Conservation (phyloP, 2,888 invertebrate species). For the Proisotoma minuta region DNA sequence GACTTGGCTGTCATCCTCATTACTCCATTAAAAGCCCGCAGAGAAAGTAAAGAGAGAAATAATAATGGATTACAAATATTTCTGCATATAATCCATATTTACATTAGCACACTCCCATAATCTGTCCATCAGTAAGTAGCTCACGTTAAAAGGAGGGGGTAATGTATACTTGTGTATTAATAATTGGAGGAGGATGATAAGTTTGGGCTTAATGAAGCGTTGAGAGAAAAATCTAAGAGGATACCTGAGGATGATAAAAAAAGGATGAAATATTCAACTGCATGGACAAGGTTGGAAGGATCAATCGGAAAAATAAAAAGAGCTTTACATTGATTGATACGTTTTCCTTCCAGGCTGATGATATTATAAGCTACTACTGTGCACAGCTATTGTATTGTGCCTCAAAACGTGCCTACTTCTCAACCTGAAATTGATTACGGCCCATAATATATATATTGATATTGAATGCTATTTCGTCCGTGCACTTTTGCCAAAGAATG, state of each 20-base stretch:
- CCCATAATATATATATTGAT: constrained; percentile 12
- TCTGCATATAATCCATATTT: too few relatives aligned
- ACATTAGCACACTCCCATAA: too few relatives aligned
- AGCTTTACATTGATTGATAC: constrained; percentile 43
- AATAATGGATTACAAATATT: too few relatives aligned
- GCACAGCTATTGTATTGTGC: background rate
- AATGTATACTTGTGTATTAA: too few relatives aligned
- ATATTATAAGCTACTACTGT: constrained; percentile 21
- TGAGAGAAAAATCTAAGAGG: constrained; percentile 33
- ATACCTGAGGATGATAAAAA: constrained; percentile 36
- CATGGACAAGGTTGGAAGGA: constrained; percentile 34
- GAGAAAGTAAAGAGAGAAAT: too few relatives aligned
- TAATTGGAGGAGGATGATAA: too few relatives aligned
- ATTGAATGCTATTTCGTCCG: constrained; percentile 43
- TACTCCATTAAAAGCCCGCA: constrained; percentile 1
- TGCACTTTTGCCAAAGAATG: constrained; percentile 35
- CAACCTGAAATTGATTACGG: constrained; percentile 45
- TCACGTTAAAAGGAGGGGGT: too few relatives aligned
- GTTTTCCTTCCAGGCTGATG: constrained; percentile 32
- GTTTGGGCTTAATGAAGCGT: constrained; percentile 34
- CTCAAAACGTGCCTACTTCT: background rate
- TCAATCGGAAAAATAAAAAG: constrained; percentile 38
- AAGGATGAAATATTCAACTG: constrained; percentile 19
- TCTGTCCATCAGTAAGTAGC: too few relatives aligned
- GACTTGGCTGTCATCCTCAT: constrained; percentile 1